These are phyloP conservation scores for Actias luna DNA, from an alignment of 2,888 invertebrate species.

Conservation along the genomic window DNA sequence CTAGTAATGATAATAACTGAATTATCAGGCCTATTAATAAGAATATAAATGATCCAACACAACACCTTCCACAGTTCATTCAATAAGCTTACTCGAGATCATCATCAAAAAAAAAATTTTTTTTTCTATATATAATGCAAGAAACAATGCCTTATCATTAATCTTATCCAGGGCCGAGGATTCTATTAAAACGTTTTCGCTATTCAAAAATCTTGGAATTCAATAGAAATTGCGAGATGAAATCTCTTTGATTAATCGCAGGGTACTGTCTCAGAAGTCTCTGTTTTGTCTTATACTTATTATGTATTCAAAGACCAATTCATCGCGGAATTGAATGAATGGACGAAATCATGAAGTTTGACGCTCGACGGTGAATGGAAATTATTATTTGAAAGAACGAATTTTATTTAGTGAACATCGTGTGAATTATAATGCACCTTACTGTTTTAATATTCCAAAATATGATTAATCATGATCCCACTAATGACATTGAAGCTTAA, in stretches of 20 bases:
- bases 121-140: conserved; percentile 42
- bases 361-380: not conserved
- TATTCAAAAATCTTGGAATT: conserved; percentile 62
- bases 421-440: not conserved
- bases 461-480: no score
- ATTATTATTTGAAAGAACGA: not conserved
- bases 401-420: not conserved
- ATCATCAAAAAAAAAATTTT: conserved; percentile 39
- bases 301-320: conserved; percentile 5
- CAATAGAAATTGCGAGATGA: conserved; percentile 50
- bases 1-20: no score
- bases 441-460: not conserved
- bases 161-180: conserved; percentile 45
- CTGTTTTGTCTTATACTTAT: conserved; percentile 7
- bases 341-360: conserved; percentile 5
- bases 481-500: no score
- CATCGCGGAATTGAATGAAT: not conserved
- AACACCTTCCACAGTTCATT: conserved; percentile 32
- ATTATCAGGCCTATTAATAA: no score
- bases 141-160: conserved; percentile 31
- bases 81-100: conserved; percentile 42
- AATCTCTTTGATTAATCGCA: conserved; percentile 54
- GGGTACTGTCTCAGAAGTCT: conserved; percentile 1
- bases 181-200: conserved; percentile 59
- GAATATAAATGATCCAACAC: conserved; percentile 32